phyloP scores from a whole-genome alignment of 2,113 vertebrate species.

The Brachyistius frenatus region DNA sequence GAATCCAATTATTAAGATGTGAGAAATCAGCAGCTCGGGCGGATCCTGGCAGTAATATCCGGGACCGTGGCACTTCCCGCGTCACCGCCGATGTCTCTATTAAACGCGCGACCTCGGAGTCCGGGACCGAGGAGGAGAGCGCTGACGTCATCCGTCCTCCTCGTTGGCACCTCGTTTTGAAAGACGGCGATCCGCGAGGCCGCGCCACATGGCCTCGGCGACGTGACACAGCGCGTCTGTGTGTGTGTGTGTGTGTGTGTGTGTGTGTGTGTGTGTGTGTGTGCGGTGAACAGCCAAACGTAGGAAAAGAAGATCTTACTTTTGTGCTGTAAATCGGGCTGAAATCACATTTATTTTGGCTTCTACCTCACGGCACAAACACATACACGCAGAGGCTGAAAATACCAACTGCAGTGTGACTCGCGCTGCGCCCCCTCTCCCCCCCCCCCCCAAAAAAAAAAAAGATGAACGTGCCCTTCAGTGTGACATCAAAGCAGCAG shows the following conservation, averaged over 20 bases:
- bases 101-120: slow-evolving; percentile 17
- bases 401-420: neutral
- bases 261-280: too few species aligned
- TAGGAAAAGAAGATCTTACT: too few species aligned
- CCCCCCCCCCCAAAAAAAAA: too few species aligned
- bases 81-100: slow-evolving; percentile 38
- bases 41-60: slow-evolving; percentile 20
- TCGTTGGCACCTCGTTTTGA: slow-evolving; percentile 51
- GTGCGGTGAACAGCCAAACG: too few species aligned
- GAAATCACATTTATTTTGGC: neutral
- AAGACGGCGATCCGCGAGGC: slow-evolving; percentile 36
- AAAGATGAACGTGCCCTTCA: slow-evolving; percentile 11
- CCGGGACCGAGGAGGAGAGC: slow-evolving; percentile 33
- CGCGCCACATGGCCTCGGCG: slow-evolving; percentile 37
- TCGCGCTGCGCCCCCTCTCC: too few species aligned
- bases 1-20: slow-evolving; percentile 18
- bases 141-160: slow-evolving; percentile 41
- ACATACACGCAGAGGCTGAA: neutral
- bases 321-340: too few species aligned
- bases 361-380: neutral
- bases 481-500: slow-evolving; percentile 48
- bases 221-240: neutral
- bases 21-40: slow-evolving; percentile 4
- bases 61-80: slow-evolving; percentile 25
- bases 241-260: neutral